These are phyloP conservation scores for Perithous albicinctus DNA, from an alignment of 2,888 invertebrate genomes.

Conservation along the genomic window DNA sequence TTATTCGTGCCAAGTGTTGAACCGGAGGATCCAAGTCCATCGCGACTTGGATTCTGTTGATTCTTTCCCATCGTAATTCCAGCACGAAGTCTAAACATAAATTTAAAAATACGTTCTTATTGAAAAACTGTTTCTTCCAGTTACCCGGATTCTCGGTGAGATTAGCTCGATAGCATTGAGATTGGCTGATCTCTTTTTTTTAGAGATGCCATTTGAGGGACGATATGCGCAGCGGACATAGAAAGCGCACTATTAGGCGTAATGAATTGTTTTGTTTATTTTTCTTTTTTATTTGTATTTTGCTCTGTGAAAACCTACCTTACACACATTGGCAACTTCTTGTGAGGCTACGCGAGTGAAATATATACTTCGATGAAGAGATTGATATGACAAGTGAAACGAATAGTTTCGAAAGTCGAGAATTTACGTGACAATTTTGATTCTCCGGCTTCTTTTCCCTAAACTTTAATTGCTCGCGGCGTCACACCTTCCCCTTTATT, in stretches of 20 bases:
- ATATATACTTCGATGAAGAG: slow-evolving; percentile 17
- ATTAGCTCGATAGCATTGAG: slow-evolving; percentile 3
- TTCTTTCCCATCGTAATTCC: slow-evolving; percentile 78
- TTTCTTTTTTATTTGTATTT: not conserved
- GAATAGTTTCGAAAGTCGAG: not conserved
- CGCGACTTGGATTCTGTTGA: slow-evolving; percentile 79
- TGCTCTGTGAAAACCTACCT: slow-evolving; percentile 54
- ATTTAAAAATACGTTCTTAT: slow-evolving; percentile 33
- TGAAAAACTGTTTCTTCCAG: slow-evolving; percentile 6
- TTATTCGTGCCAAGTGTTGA: slow-evolving; percentile 85
- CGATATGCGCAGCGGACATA: slow-evolving; percentile 57
- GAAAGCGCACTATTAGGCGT: slow-evolving; percentile 57
- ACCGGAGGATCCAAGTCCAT: slow-evolving; percentile 76
- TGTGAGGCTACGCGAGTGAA: slow-evolving; percentile 38
- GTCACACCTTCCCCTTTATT: slow-evolving; percentile 68
- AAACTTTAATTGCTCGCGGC: slow-evolving; percentile 37
- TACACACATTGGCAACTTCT: slow-evolving; percentile 1
- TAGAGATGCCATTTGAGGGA: slow-evolving; percentile 18
- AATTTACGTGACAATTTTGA: not conserved
- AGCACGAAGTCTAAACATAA: slow-evolving; percentile 78
- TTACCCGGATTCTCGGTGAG: not conserved
- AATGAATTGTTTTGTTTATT: slow-evolving; percentile 4
- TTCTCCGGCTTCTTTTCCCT: slow-evolving; percentile 25
- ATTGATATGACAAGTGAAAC: not conserved
- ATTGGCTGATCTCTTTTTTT: slow-evolving; percentile 6